These are phyloP conservation scores for Chelonia mydas DNA, from an alignment of 2,797 vertebrate species.

Conservation along the genomic window DNA sequence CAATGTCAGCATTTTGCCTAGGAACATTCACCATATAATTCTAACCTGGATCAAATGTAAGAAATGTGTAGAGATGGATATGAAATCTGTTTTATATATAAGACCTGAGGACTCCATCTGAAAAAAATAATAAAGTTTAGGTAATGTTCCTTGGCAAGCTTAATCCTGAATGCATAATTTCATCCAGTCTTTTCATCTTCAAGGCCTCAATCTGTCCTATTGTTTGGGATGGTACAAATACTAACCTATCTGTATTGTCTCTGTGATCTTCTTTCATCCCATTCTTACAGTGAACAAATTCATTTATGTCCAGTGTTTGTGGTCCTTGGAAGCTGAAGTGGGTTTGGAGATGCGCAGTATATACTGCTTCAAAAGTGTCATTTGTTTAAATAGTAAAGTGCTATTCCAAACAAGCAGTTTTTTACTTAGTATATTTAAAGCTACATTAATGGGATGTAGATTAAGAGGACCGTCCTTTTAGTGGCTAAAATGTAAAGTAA, in stretches of 20 bases:
- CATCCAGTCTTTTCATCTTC: not conserved
- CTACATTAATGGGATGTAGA: not conserved
- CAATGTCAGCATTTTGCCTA: not conserved
- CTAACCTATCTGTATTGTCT: not conserved
- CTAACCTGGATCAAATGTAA: not conserved
- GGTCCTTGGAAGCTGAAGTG: not conserved
- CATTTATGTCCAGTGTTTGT: not conserved
- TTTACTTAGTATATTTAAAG: not conserved
- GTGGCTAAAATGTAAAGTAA: not conserved
- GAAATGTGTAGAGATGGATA: not conserved
- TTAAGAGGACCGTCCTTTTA: not conserved
- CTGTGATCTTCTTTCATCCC: not conserved
- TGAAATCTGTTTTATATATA: not conserved
- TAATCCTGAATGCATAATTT: not conserved
- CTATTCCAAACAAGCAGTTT: not conserved
- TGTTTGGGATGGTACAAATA: too few relatives aligned
- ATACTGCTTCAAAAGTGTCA: not conserved
- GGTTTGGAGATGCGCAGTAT: not conserved
- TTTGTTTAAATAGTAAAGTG: not conserved
- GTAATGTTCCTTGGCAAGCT: not conserved
- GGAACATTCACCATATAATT: not conserved
- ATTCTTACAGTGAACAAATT: not conserved
- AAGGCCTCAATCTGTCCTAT: not conserved
- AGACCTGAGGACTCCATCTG: not conserved
- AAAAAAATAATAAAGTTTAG: not conserved